Evolutionary conservation across 1,140 invertebrate species (phyloP), one percentile per base, ranked within the genome.

Genomic region (Telenomus remus): DNA sequence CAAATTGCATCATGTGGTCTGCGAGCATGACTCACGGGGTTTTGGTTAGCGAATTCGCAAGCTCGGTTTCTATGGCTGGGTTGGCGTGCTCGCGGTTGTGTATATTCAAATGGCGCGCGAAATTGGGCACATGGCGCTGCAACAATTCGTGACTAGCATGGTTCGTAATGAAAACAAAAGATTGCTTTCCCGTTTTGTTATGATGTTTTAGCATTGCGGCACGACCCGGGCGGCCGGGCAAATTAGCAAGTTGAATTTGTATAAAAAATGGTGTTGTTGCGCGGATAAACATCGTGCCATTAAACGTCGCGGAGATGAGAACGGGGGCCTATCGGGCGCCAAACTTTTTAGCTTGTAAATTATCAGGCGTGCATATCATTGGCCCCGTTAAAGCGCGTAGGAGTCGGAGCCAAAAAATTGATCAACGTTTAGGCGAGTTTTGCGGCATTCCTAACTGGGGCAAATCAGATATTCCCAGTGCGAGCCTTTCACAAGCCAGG

Each of bases 391-490:
- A 16, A 33, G 27, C 61, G 46, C 63, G 61, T 66, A 35, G 49
- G 46, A 7, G 13, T 12, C 12, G 35, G 13, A 61, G 48, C 49
- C 55, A 46, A 75, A 74, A 69, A 47, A n/a, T n/a, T 69, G 61
- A 49, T 35, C 44, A 54, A 16, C 9, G 48, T 59, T 69, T 54
- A 44, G 47, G 68, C 19, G 19, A 64, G 47, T 68, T 68, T 61
- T 14, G 43, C 43, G 70, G 64, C 63, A 74, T 63, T 66, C 1
- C 72, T 59, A 76, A 76, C 72, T 69, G 27, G 72, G 65, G 54
- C 65, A 69, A 76, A 76, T 76, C 72, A 69, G 72, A 76, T 76
- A 76, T 69, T 76, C 72, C 64, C 15, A 68, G 56, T 68, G 63
- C 44, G 53, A 53, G 72, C 72, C 72, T 75, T 69, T 68, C 64